phyloP scores from a whole-genome alignment of 2,888 invertebrate species.

The Rambutsinella grinnellia region DNA sequence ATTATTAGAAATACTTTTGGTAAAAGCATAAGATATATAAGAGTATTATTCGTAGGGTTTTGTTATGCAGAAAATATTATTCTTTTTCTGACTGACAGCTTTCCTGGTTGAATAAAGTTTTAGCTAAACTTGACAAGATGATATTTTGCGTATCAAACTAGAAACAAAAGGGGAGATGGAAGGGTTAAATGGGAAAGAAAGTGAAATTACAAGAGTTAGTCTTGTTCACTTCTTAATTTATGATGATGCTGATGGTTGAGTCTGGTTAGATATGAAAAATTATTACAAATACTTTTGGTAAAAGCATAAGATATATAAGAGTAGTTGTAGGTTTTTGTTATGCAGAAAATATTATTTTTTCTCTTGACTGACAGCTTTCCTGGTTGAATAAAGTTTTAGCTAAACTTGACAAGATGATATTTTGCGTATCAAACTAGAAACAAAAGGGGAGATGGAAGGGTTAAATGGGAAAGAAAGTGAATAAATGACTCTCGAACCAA shows the following conservation, averaged over 20 bases:
- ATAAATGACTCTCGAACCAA: constrained; percentile 7
- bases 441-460: constrained; percentile 29
- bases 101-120: neutral
- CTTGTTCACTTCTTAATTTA: neutral
- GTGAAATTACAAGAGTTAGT: constrained; percentile 12
- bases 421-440: constrained; percentile 1
- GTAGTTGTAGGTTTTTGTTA: constrained; percentile 22
- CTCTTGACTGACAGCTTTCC: constrained; percentile 37
- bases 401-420: constrained; percentile 12
- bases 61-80: constrained; percentile 38
- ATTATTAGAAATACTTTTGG: neutral
- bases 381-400: neutral
- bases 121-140: constrained; percentile 10
- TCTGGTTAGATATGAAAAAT: neutral
- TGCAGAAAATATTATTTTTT: constrained; percentile 37
- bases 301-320: too few species aligned
- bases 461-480: constrained; percentile 45
- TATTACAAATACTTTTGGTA: neutral
- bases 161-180: constrained; percentile 20
- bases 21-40: too few species aligned
- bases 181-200: constrained; percentile 50
- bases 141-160: neutral
- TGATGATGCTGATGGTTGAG: neutral
- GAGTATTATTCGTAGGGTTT: constrained; percentile 7
- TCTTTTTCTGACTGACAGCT: constrained; percentile 41